Percentiles rank a stretch among this genome's conserved stretches.
These are phyloP conservation scores for Drosophila pruinosa DNA, from an alignment of 1,140 invertebrate genomes.

Conservation along the genomic window DNA sequence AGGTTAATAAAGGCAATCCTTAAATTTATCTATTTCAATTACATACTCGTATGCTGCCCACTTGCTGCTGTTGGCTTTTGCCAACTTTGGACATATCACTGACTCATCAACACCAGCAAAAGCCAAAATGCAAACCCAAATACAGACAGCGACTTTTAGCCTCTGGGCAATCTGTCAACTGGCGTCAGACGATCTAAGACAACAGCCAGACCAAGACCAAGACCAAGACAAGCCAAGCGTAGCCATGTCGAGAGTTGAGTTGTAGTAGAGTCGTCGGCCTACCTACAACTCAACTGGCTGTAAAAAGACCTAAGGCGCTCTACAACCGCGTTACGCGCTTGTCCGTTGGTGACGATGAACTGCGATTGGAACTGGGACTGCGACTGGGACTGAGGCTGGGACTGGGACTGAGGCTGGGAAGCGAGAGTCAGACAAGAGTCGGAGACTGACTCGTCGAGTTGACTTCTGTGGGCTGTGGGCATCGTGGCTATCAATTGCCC, in stretches of 20 bases:
- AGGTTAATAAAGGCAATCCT: neutral
- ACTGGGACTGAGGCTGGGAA: neutral
- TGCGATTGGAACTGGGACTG: conserved; percentile 38
- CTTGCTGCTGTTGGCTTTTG: neutral
- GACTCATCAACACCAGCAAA: conserved; percentile 65
- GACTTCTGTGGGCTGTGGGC: conserved; percentile 43
- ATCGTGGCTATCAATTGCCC: conserved; percentile 72
- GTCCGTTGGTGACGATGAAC: conserved; percentile 73
- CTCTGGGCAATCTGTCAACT: conserved; percentile 76
- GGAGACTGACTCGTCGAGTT: conserved; percentile 15
- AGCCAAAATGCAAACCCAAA: conserved; percentile 58
- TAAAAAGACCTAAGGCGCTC: conserved; percentile 48
- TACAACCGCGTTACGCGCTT: conserved; percentile 70
- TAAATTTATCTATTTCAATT: neutral
- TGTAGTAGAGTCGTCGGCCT: neutral
- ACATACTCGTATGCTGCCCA: neutral
- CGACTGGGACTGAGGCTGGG: neutral
- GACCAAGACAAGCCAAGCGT: neutral
- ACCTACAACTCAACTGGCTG: conserved; percentile 43
- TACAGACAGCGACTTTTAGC: conserved; percentile 63
- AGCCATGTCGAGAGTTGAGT: neutral
- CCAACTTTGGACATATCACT: conserved; percentile 37
- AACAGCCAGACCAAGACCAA: conserved; percentile 32
- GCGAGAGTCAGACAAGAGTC: neutral
- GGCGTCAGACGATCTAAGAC: conserved; percentile 78